Base-by-base conservation (phyloP, 2,888 invertebrate genomes). In the Thelaira solivaga region DNA sequence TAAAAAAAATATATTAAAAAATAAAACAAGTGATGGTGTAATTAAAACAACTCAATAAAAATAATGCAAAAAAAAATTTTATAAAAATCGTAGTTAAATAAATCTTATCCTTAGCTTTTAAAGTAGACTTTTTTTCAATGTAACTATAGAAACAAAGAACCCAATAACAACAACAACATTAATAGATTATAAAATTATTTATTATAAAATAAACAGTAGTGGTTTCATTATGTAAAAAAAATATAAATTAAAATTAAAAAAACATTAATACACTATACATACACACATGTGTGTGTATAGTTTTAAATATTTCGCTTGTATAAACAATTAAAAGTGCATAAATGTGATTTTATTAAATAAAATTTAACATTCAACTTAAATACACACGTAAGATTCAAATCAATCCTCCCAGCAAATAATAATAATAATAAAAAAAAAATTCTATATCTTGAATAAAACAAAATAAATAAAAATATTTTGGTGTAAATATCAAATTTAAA, bases 331-430 rank as follows among this genome's bases (percentile, higher is more conserved):
- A 84, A 81, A 83, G 80, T 81, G 86, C 86, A 84, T 84, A 85
- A 85, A 86, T 85, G 85, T 85, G 85, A 85, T 85, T 85, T 85
- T 85, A 85, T 85, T 85, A 83, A 84, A 85, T 86, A 85, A 86
- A 86, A 85, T 71, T 80, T 80, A 74, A 77, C 80, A 77, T 80
- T 73, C 47, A 71, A 65, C 36, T 61, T 67, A 75, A 61, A 20
- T 31, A 57, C 43, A 51, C 18, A 45, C 41, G 43, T 71, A 51
- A 51, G 31, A 65, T 65, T 64, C 59, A 34, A 74, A 59, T 59
- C 65, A 67, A 74, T 74, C 65, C 76, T 69, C 76, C 53, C 49
- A 34, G 47, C n/a, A 57, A 64, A 26, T 18, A 47, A 7, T 51
- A 69, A 26, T 22, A 39, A 26, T 4, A 41, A 29, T 26, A 20